Percentiles rank a stretch among this genome's conserved stretches.
Conservation (phyloP, 2,113 vertebrate genomes). For the Eleginops maclovinus region DNA sequence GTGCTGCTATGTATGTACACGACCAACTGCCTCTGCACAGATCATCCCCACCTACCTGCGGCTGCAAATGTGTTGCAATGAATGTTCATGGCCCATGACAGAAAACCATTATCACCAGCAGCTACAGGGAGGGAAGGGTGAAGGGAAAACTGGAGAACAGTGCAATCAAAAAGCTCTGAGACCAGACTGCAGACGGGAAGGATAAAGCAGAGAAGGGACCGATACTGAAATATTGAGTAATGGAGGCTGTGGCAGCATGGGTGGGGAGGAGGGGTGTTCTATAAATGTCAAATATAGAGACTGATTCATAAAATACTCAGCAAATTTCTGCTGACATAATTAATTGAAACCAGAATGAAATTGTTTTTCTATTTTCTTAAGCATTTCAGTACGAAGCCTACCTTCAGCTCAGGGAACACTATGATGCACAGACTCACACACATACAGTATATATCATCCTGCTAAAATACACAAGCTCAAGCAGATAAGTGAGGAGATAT, state of each 20-base stretch:
- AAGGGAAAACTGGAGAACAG: constrained; percentile 35
- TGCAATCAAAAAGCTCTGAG: constrained; percentile 40
- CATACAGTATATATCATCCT: constrained; percentile 20
- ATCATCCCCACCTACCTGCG: constrained; percentile 21
- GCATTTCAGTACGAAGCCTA: neutral
- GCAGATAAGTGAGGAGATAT: constrained; percentile 31
- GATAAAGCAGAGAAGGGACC: constrained; percentile 1
- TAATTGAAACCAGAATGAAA: neutral
- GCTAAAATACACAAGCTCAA: constrained; percentile 15
- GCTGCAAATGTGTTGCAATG: constrained; percentile 15
- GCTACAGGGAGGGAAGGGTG: constrained; percentile 12
- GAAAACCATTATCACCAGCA: constrained; percentile 64
- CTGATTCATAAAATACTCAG: neutral
- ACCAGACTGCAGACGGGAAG: constrained; percentile 12
- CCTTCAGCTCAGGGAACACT: constrained; percentile 32
- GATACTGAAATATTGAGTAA: constrained; percentile 39
- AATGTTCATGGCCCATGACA: constrained; percentile 54
- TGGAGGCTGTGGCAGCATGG: neutral
- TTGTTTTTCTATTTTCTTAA: constrained; percentile 13
- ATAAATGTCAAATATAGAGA: constrained; percentile 16
- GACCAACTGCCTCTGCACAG: constrained; percentile 25
- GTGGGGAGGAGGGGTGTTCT: neutral
- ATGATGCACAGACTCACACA: constrained; percentile 18
- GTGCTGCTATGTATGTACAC: constrained; percentile 36
- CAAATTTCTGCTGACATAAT: neutral